Percentiles rank a stretch among this genome's conserved stretches.
Conservation (phyloP, 2,797 vertebrate genomes). For the Urocyon cinereoargenteus region DNA sequence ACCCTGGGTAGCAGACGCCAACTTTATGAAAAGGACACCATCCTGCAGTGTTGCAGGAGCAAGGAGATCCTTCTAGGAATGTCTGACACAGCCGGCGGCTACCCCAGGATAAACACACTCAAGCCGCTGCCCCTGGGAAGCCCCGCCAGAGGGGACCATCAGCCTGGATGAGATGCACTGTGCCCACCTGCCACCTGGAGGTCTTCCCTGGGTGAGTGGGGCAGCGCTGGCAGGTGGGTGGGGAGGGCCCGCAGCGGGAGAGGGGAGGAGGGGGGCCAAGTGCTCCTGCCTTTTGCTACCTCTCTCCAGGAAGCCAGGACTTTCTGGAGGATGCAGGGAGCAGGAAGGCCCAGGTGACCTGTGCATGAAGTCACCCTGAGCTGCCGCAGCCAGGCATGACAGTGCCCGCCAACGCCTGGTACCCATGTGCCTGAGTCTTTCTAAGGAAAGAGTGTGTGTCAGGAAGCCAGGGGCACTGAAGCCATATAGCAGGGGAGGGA, state of each 20-base stretch:
- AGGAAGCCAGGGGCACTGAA: accelerated
- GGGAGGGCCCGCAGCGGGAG: neutral
- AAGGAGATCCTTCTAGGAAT: neutral
- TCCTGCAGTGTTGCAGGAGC: no score
- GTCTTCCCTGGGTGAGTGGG: neutral
- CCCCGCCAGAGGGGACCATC: accelerated
- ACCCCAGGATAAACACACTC: neutral
- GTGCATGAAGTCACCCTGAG: accelerated
- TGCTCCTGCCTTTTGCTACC: neutral
- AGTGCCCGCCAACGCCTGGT: no score
- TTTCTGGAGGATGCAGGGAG: neutral
- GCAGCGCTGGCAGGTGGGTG: neutral
- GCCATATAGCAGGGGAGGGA: neutral
- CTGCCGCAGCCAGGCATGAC: neutral
- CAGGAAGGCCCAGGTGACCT: neutral
- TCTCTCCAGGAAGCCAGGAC: neutral
- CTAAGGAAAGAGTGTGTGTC: neutral
- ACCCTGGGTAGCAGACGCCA: neutral
- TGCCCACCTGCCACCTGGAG: accelerated
- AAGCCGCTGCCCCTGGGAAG: neutral
- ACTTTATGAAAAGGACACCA: neutral
- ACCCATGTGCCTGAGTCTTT: neutral
- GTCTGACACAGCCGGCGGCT: accelerated
- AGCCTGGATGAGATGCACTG: neutral
- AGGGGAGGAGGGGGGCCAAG: neutral